Conservation (phyloP, 1,140 invertebrate genomes). For the Pissodes strobi region DNA sequence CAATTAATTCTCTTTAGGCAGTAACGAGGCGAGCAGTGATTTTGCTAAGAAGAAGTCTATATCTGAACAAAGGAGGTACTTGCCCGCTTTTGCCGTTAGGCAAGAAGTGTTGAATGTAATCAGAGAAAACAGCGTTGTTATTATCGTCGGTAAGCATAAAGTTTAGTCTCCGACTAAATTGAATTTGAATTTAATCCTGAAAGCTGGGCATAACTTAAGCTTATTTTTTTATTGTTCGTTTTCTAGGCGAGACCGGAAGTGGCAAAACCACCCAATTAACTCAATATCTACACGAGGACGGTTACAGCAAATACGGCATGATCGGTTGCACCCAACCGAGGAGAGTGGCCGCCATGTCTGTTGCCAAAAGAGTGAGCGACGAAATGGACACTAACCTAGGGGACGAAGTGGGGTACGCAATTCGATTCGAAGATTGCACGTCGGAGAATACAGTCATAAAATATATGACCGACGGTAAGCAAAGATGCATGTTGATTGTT, state of each 20-base stretch:
- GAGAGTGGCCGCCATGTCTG: constrained; percentile 97
- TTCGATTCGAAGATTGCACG: constrained; percentile 99
- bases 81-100: constrained; percentile 95
- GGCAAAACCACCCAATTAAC: constrained; percentile 99
- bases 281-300: constrained; percentile 97
- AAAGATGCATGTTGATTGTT: background rate
- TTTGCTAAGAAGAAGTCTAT: constrained; percentile 90
- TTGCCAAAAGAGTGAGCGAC: constrained; percentile 97
- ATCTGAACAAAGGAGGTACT: constrained; percentile 84
- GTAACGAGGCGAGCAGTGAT: constrained; percentile 76
- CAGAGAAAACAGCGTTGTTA: constrained; percentile 91
- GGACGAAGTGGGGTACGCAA: constrained; percentile 96
- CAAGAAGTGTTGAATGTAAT: constrained; percentile 93
- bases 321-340: constrained; percentile 95
- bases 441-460: constrained; percentile 95
- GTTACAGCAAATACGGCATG: constrained; percentile 90
- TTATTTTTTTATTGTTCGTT: background rate
- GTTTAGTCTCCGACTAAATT: too few relatives aligned
- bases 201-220: too few relatives aligned
- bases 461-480: constrained; percentile 95
- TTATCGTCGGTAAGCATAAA: constrained; percentile 74
- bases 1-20: constrained; percentile 9
- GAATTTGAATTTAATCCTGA: too few relatives aligned
- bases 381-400: constrained; percentile 87
- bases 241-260: constrained; percentile 88